Conservation (phyloP, 1,140 invertebrate species). For the Holcopasites calliopsidis region DNA sequence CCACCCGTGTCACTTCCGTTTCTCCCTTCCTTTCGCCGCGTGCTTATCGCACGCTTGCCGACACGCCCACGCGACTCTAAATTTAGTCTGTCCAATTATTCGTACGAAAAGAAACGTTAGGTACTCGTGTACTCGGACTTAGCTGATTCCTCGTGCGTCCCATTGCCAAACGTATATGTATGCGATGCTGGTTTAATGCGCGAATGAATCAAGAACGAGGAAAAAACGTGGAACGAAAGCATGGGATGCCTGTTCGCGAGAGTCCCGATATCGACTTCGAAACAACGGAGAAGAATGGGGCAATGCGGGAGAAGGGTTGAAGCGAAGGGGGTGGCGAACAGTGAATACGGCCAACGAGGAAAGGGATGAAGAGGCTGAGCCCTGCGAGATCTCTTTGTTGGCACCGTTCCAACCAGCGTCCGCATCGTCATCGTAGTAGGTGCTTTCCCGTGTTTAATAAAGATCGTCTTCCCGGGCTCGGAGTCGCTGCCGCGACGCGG, state of each 20-base stretch:
- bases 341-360: conserved; percentile 39
- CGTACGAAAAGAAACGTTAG: too few species aligned
- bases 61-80: not conserved
- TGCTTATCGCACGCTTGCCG: not conserved
- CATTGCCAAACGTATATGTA: too few species aligned
- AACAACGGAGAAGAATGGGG: not conserved
- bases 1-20: conserved; percentile 22
- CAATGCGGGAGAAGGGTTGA: not conserved
- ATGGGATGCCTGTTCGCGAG: not conserved
- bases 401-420: conserved; percentile 44
- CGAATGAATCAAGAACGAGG: not conserved
- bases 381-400: conserved; percentile 48
- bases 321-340: not conserved
- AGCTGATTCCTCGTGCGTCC: too few species aligned
- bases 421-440: conserved; percentile 58
- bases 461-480: conserved; percentile 41
- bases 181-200: too few species aligned
- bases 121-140: too few species aligned
- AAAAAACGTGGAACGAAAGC: not conserved
- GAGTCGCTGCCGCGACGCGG: conserved; percentile 36
- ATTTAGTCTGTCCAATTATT: not conserved
- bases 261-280: conserved; percentile 27
- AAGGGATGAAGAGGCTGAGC: conserved; percentile 47
- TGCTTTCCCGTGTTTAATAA: conserved; percentile 51
- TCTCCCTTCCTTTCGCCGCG: not conserved